Evolutionary conservation across 2,113 vertebrate species (phyloP).

Genomic region (Podarcis muralis): DNA sequence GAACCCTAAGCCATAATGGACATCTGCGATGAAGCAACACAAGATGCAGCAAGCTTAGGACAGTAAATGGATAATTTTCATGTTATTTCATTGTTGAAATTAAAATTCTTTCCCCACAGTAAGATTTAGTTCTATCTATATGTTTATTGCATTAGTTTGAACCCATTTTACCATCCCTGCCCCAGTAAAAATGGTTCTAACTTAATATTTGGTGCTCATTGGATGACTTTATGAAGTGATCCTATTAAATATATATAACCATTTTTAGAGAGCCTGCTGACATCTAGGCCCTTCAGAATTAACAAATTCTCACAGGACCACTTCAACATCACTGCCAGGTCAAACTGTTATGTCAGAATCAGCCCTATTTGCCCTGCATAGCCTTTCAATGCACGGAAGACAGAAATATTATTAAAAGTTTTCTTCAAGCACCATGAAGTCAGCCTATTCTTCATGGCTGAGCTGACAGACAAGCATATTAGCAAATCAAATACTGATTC

Average conservation of each 20-base stretch:
- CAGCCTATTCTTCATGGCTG: not conserved
- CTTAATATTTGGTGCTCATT: not conserved
- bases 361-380: not conserved
- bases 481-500: not conserved
- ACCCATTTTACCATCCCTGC: not conserved
- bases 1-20: not conserved
- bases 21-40: not conserved
- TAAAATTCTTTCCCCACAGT: not conserved
- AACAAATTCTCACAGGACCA: not conserved
- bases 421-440: not conserved
- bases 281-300: not conserved
- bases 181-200: not conserved
- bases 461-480: not conserved
- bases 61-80: not conserved
- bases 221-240: not conserved
- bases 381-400: not conserved
- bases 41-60: accelerated
- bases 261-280: not conserved
- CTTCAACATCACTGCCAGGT: not conserved
- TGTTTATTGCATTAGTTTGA: not conserved
- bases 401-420: not conserved
- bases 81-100: not conserved
- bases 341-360: not conserved
- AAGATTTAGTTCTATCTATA: not conserved
- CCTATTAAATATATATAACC: not conserved